Percentiles rank a stretch among this genome's conserved stretches.
Evolutionary conservation across 2,113 vertebrate species (phyloP).

Genomic region (Gymnogyps californianus): DNA sequence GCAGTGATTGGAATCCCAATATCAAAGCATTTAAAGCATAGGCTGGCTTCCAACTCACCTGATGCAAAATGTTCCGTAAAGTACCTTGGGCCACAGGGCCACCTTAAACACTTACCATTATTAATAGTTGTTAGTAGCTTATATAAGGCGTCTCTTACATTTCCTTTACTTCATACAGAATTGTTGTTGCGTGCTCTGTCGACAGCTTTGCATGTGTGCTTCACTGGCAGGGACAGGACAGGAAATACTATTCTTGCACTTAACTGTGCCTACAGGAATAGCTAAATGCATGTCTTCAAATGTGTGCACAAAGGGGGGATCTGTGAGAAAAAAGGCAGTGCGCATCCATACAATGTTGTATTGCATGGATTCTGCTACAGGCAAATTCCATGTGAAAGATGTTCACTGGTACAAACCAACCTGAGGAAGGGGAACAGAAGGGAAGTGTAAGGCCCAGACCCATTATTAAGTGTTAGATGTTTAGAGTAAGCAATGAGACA

Average conservation of each 20-base stretch:
- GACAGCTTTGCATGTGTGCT: neutral
- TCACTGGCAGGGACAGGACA: neutral
- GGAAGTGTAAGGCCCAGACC: neutral
- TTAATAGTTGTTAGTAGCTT: neutral
- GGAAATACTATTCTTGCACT: neutral
- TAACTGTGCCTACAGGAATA: neutral
- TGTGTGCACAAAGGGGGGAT: neutral
- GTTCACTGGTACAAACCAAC: neutral
- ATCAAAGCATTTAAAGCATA: neutral
- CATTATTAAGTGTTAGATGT: neutral
- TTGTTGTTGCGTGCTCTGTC: neutral
- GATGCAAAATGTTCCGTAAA: neutral
- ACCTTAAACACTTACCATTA: neutral
- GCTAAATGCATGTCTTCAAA: neutral
- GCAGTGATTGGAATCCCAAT: neutral
- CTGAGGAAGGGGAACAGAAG: neutral
- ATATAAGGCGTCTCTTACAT: neutral
- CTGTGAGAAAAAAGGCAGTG: neutral
- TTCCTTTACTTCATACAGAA: neutral
- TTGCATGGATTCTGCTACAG: neutral
- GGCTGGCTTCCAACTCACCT: neutral
- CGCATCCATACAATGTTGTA: rapidly evolving
- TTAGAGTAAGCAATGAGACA: neutral
- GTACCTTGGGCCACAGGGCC: neutral
- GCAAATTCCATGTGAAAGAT: neutral